Percentiles rank a stretch among this genome's conserved stretches.
Evolutionary conservation across 2,797 vertebrate species (phyloP).

Genomic region (Orestias chungarensis): DNA sequence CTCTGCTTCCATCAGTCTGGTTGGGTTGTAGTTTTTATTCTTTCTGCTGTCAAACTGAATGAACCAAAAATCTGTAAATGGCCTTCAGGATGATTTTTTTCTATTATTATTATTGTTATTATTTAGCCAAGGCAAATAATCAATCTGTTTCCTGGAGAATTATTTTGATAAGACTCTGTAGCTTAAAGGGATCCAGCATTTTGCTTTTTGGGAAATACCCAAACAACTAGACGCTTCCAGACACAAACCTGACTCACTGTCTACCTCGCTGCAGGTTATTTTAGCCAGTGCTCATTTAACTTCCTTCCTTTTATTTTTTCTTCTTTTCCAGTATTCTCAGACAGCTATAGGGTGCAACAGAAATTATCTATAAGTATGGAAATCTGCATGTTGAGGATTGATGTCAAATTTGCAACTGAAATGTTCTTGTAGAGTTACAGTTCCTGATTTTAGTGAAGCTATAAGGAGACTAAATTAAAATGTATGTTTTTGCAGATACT

Average conservation of each 20-base stretch:
- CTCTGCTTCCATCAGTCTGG: background rate
- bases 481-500: background rate
- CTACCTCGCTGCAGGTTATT: slow-evolving; percentile 54
- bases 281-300: slow-evolving; percentile 43
- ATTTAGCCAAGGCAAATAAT: background rate
- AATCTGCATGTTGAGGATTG: background rate
- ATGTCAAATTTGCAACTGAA: background rate
- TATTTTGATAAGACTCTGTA: background rate
- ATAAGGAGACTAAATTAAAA: slow-evolving; percentile 10
- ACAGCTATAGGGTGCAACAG: slow-evolving; percentile 36
- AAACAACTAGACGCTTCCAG: slow-evolving; percentile 60
- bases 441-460: slow-evolving; percentile 35
- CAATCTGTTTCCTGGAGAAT: background rate
- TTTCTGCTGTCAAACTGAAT: background rate
- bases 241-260: slow-evolving; percentile 66
- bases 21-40: background rate
- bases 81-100: background rate
- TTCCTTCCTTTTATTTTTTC: slow-evolving; percentile 59
- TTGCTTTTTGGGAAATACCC: slow-evolving; percentile 66
- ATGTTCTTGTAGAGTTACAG: background rate
- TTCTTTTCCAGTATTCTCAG: slow-evolving; percentile 50
- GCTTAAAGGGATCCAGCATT: background rate
- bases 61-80: background rate
- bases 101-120: background rate
- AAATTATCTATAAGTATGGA: slow-evolving; percentile 13